Percentiles rank a stretch among this genome's conserved stretches.
Evolutionary conservation across 2,888 invertebrate species (phyloP).

Genomic region (Physocephala rufipes): DNA sequence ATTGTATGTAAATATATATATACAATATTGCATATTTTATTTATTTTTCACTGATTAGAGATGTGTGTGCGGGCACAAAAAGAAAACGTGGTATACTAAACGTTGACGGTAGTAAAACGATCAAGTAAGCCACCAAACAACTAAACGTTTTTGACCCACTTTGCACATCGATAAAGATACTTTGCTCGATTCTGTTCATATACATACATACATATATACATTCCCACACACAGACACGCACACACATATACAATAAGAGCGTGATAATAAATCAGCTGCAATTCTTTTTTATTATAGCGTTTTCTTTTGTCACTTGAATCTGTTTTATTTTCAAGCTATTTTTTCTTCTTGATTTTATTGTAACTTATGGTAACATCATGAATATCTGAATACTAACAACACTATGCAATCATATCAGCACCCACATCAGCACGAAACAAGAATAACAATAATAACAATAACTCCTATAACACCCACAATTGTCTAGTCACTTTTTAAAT

Average conservation of each 20-base stretch:
- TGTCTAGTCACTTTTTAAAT: neutral
- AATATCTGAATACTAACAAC: no score
- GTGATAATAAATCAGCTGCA: constrained; percentile 17
- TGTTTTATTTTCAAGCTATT: neutral
- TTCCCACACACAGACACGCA: no score
- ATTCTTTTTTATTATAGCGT: neutral
- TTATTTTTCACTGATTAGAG: constrained; percentile 16
- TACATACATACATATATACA: no score
- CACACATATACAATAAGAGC: neutral
- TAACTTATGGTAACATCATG: neutral
- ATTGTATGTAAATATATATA: no score
- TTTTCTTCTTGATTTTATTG: neutral
- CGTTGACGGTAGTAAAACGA: neutral
- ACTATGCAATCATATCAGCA: no score
- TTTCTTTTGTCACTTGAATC: neutral
- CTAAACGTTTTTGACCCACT: constrained; percentile 22
- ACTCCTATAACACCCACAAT: no score
- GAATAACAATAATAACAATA: neutral
- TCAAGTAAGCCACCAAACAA: neutral
- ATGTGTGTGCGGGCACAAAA: neutral
- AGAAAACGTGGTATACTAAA: neutral
- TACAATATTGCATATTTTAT: no score
- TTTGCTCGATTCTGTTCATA: no score
- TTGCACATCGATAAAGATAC: neutral
- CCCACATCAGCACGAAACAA: no score